A percentile compares a stretch with the other conserved stretches of the same genome.
Conservation (phyloP, 2,113 vertebrate genomes). For the Colistium nudipinnis region DNA sequence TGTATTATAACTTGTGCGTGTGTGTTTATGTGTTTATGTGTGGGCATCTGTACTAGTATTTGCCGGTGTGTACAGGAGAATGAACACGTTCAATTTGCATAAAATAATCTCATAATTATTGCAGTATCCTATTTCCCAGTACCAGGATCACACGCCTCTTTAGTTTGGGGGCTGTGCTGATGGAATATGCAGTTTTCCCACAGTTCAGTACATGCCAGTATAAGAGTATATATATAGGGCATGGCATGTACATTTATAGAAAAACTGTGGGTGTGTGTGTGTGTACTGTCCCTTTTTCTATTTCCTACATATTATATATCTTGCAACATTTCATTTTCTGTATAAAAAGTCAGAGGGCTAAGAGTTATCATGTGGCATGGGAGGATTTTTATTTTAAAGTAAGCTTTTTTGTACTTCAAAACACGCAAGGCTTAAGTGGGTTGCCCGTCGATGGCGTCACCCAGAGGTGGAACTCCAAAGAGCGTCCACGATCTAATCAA, state of each 20-base stretch:
- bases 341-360: too few species aligned
- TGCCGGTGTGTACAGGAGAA: background rate
- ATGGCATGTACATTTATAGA: background rate
- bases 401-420: too few species aligned
- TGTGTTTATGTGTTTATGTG: background rate
- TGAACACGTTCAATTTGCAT: background rate
- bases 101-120: too few species aligned
- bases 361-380: too few species aligned
- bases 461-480: slow-evolving; percentile 43
- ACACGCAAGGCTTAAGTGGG: slow-evolving; percentile 10
- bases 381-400: too few species aligned
- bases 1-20: background rate
- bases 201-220: too few species aligned
- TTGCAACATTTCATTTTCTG: too few species aligned
- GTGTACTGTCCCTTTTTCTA: too few species aligned
- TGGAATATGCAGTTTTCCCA: background rate
- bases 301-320: too few species aligned
- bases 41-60: too few species aligned
- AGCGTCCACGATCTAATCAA: slow-evolving; percentile 58
- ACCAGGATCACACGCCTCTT: background rate
- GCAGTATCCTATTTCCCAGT: background rate
- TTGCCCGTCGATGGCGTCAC: slow-evolving; percentile 33
- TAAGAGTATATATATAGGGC: too few species aligned
- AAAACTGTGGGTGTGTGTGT: background rate
- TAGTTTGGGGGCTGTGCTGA: background rate